phyloP scores from a whole-genome alignment of 2,113 vertebrate genomes.

The Gila orcuttii region DNA sequence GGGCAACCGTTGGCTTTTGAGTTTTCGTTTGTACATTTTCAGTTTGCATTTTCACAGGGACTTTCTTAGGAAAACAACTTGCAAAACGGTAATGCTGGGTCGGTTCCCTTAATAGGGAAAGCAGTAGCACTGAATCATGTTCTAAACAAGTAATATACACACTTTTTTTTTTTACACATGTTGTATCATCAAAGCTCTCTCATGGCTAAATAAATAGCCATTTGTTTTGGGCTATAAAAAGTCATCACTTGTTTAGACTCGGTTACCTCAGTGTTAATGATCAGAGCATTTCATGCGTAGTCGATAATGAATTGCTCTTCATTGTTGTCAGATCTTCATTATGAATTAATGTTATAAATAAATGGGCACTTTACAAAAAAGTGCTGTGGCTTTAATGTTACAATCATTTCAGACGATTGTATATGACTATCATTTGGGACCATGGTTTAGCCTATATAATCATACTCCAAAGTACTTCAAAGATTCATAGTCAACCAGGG shows the following conservation, averaged over 20 bases:
- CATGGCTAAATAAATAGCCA: neutral
- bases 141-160: neutral
- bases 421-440: neutral
- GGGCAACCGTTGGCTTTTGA: constrained; percentile 6
- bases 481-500: neutral
- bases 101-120: neutral
- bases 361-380: neutral
- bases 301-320: neutral
- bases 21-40: neutral
- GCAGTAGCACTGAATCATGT: neutral
- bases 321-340: neutral
- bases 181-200: neutral
- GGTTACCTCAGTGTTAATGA: neutral
- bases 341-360: neutral
- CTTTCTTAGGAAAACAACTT: neutral
- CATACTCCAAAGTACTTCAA: neutral
- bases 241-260: neutral
- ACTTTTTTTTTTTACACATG: no score
- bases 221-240: constrained; percentile 2
- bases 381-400: neutral
- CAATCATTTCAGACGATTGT: neutral
- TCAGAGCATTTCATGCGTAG: neutral
- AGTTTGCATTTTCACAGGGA: neutral
- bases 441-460: neutral
- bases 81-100: no score